Conservation (phyloP, 2,888 invertebrate species). For the Chirona hameri region DNA sequence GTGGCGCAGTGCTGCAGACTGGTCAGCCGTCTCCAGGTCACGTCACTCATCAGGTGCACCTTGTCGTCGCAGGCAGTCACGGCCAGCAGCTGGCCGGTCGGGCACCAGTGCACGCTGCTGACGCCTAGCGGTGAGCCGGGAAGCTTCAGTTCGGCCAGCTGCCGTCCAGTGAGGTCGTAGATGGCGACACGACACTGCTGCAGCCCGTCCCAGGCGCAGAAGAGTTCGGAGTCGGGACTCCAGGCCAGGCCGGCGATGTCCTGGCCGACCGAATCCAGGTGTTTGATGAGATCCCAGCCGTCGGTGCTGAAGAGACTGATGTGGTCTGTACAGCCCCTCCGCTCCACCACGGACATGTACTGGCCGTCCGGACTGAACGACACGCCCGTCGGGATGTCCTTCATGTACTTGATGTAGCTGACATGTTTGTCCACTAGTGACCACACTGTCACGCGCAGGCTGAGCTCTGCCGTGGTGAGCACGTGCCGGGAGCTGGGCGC, state of each 20-base stretch:
- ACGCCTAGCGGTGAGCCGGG: slow-evolving; percentile 48
- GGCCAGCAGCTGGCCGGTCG: slow-evolving; percentile 50
- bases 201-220: slow-evolving; percentile 48
- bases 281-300: slow-evolving; percentile 49
- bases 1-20: slow-evolving; percentile 43
- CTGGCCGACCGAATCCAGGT: slow-evolving; percentile 49
- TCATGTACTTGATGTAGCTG: slow-evolving; percentile 50
- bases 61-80: slow-evolving; percentile 50
- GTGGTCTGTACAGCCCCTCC: slow-evolving; percentile 49
- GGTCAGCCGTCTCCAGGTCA: slow-evolving; percentile 48
- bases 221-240: slow-evolving; percentile 47
- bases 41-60: slow-evolving; percentile 48
- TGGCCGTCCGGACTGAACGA: slow-evolving; percentile 46
- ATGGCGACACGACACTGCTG: slow-evolving; percentile 47
- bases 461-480: slow-evolving; percentile 53
- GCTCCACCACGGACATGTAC: slow-evolving; percentile 50
- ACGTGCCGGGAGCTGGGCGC: slow-evolving; percentile 53
- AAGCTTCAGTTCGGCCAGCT: slow-evolving; percentile 46
- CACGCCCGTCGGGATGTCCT: slow-evolving; percentile 45
- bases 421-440: slow-evolving; percentile 49
- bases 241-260: slow-evolving; percentile 48
- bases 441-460: slow-evolving; percentile 53
- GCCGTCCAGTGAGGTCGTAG: slow-evolving; percentile 48
- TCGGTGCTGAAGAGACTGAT: slow-evolving; percentile 41
- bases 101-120: slow-evolving; percentile 48